phyloP scores from a whole-genome alignment of 1,140 invertebrate species.

The Zaprionus kolodkinae region DNA sequence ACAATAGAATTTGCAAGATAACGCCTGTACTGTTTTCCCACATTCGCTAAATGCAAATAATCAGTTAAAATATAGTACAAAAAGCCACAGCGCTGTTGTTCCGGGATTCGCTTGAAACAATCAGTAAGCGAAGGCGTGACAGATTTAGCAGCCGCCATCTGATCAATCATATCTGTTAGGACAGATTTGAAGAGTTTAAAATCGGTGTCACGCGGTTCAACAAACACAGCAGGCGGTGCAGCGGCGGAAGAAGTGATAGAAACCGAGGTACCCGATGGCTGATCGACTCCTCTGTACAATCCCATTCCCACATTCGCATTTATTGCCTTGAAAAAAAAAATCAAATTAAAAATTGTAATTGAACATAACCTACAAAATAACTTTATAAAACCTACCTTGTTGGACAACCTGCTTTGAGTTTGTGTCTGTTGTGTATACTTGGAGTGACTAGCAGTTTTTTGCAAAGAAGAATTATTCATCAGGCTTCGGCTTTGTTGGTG shows the following conservation, averaged over 20 bases:
- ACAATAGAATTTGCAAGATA: slow-evolving; percentile 81
- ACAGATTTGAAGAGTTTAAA: slow-evolving; percentile 68
- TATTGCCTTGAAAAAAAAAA: slow-evolving; percentile 9
- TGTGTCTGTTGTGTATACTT: slow-evolving; percentile 71
- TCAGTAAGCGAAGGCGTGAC: slow-evolving; percentile 37
- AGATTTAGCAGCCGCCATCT: slow-evolving; percentile 38
- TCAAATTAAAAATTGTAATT: neutral
- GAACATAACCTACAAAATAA: neutral
- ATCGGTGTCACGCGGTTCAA: slow-evolving; percentile 51
- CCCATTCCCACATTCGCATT: slow-evolving; percentile 30
- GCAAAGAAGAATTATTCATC: slow-evolving; percentile 59
- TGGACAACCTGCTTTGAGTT: slow-evolving; percentile 46
- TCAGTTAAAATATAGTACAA: slow-evolving; percentile 75
- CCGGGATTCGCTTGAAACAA: slow-evolving; percentile 63
- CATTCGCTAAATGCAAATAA: slow-evolving; percentile 84
- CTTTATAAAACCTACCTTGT: slow-evolving; percentile 52
- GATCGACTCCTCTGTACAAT: slow-evolving; percentile 48
- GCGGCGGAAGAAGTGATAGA: slow-evolving; percentile 6
- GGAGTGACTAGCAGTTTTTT: slow-evolving; percentile 79
- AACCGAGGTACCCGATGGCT: slow-evolving; percentile 22
- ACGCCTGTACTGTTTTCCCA: slow-evolving; percentile 76
- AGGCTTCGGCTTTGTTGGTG: slow-evolving; percentile 56
- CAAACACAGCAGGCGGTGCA: slow-evolving; percentile 60
- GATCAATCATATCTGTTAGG: slow-evolving; percentile 74
- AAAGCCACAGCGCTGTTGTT: slow-evolving; percentile 64